Evolutionary conservation across 2,888 invertebrate genomes (phyloP).

Genomic region (Scaptomyza cyrtandrae): DNA sequence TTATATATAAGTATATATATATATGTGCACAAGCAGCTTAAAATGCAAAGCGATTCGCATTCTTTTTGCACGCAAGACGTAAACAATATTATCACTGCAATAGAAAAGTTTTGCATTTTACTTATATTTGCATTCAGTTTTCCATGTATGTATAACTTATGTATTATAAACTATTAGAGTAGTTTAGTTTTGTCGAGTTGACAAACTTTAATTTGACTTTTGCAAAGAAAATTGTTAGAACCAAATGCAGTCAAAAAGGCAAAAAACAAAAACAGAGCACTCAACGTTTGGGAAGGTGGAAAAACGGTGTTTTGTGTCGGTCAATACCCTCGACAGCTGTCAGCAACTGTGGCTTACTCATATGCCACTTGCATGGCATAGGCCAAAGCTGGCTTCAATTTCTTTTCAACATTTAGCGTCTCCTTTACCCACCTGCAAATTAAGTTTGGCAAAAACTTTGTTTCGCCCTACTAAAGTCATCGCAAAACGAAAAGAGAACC

Average conservation of each 20-base stretch:
- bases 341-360: conserved; percentile 45
- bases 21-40: neutral
- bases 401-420: conserved; percentile 49
- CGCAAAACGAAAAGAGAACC: conserved; percentile 14
- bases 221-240: conserved; percentile 41
- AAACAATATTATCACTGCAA: conserved; percentile 37
- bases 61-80: conserved; percentile 4
- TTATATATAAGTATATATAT: too few relatives aligned
- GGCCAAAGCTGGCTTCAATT: conserved; percentile 52
- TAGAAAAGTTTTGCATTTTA: conserved; percentile 23
- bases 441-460: conserved; percentile 34
- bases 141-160: conserved; percentile 52
- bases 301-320: conserved; percentile 7
- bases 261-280: conserved; percentile 3
- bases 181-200: conserved; percentile 58
- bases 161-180: conserved; percentile 68
- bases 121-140: conserved; percentile 23
- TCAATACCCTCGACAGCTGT: conserved; percentile 34
- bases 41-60: neutral
- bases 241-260: conserved; percentile 30
- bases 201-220: conserved; percentile 74
- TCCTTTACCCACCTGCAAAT: conserved; percentile 33
- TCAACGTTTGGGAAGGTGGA: neutral
- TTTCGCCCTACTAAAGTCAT: conserved; percentile 31
- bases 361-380: conserved; percentile 32